Percentiles rank a stretch among this genome's conserved stretches.
Conservation (phyloP, 2,113 vertebrate species). For the Cinclus cinclus region DNA sequence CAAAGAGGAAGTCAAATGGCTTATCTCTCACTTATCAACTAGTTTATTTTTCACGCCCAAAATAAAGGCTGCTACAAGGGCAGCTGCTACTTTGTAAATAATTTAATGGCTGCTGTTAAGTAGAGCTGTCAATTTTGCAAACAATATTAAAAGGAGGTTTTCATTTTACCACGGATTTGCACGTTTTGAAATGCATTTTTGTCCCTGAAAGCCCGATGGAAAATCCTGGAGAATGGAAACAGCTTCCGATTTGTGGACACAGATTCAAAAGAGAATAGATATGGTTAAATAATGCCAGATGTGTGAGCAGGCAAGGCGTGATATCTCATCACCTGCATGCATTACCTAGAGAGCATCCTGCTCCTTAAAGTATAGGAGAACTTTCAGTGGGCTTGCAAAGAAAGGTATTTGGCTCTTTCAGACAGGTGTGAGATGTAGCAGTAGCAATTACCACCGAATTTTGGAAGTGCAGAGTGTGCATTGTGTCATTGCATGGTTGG, state of each 20-base stretch:
- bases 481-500: background rate
- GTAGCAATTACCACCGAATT: background rate
- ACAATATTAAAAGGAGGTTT: conserved; percentile 62
- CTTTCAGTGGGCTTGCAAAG: background rate
- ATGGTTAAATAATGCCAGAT: conserved; percentile 16
- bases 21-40: conserved; percentile 73
- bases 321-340: background rate
- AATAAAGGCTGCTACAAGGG: conserved; percentile 62
- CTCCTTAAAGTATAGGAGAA: background rate
- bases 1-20: conserved; percentile 60
- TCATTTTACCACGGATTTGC: conserved; percentile 53
- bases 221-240: conserved; percentile 37
- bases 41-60: conserved; percentile 74
- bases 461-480: background rate
- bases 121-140: conserved; percentile 69
- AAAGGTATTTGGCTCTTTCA: background rate
- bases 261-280: conserved; percentile 13
- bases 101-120: conserved; percentile 74
- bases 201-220: conserved; percentile 33
- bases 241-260: conserved; percentile 7
- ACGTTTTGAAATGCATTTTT: conserved; percentile 60
- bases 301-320: background rate
- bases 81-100: conserved; percentile 74
- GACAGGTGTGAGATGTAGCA: background rate
- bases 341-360: background rate